These are phyloP conservation scores for Oreonectes daqikongensis DNA, from an alignment of 2,797 vertebrate genomes.

Conservation along the genomic window DNA sequence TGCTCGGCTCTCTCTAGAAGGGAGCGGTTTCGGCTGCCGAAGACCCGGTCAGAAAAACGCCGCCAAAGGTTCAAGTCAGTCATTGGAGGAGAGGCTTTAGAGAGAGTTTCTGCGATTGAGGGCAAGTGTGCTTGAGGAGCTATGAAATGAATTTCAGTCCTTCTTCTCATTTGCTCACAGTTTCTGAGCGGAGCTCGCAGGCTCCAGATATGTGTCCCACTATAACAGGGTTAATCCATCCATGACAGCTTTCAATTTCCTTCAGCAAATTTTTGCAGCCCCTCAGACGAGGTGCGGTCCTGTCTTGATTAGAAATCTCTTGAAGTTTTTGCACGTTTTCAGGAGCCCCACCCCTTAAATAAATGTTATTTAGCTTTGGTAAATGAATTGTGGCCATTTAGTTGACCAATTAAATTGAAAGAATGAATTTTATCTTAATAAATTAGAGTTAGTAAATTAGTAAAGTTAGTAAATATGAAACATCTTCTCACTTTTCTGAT, in stretches of 20 bases:
- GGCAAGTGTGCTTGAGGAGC: constrained; percentile 91
- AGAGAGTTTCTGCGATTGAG: constrained; percentile 46
- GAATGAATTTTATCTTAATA: not conserved
- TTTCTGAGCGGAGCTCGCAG: constrained; percentile 89
- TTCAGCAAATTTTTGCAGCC: constrained; percentile 83
- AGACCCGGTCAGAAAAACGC: constrained; percentile 42
- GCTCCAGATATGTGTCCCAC: constrained; percentile 94
- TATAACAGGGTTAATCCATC: constrained; percentile 99
- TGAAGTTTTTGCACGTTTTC: constrained; percentile 76
- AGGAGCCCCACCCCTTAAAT: constrained; percentile 75
- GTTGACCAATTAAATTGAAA: not conserved
- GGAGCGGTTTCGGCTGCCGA: constrained; percentile 48
- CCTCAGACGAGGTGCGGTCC: constrained; percentile 79
- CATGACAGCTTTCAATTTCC: constrained; percentile 99
- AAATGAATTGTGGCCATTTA: not conserved
- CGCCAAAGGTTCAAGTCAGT: constrained; percentile 57
- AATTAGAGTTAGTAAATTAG: not conserved
- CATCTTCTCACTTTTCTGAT: not conserved
- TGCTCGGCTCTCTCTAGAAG: constrained; percentile 36
- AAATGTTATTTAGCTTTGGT: constrained; percentile 65
- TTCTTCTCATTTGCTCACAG: constrained; percentile 88
- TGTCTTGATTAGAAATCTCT: constrained; percentile 85
- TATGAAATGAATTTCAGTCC: constrained; percentile 99
- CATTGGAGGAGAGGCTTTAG: constrained; percentile 45
- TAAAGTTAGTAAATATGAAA: no score